Evolutionary conservation across 1,140 invertebrate genomes (phyloP).

Genomic region (Apis cerana): DNA sequence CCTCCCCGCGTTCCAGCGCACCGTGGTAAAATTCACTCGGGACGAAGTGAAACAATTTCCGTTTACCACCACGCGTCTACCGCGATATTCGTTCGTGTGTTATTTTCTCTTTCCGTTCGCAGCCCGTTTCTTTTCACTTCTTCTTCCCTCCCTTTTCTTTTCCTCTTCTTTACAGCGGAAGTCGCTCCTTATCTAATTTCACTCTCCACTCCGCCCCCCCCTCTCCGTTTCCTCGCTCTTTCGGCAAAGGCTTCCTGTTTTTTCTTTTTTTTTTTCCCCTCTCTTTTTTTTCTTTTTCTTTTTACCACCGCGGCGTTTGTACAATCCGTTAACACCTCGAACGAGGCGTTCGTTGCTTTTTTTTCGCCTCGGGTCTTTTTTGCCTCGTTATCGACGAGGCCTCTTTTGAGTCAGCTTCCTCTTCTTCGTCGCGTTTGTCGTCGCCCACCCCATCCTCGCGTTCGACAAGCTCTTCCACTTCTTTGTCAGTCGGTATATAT

Average conservation of each 20-base stretch:
- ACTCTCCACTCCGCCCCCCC: not conserved
- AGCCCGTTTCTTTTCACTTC: not conserved
- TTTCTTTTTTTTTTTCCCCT: too few species aligned
- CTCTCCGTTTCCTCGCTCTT: not conserved
- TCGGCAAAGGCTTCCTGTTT: not conserved
- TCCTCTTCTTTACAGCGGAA: constrained; percentile 19
- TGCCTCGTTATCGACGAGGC: constrained; percentile 20
- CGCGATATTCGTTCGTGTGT: constrained; percentile 16
- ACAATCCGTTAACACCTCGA: constrained; percentile 17
- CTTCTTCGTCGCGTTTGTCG: not conserved
- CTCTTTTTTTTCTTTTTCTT: too few species aligned
- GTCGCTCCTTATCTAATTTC: constrained; percentile 38
- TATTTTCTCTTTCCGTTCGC: constrained; percentile 33
- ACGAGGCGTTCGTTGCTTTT: not conserved
- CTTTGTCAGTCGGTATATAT: not conserved
- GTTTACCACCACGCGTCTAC: not conserved
- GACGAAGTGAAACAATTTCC: constrained; percentile 48
- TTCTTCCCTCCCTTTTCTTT: not conserved
- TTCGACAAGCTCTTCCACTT: not conserved
- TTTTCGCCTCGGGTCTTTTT: too few species aligned
- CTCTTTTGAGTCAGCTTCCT: not conserved
- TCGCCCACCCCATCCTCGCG: not conserved
- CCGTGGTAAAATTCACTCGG: constrained; percentile 38
- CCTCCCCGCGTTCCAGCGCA: constrained; percentile 25
- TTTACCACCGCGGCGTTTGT: not conserved